Evolutionary conservation across 2,888 invertebrate species (phyloP).

Genomic region (Drosophila recens): DNA sequence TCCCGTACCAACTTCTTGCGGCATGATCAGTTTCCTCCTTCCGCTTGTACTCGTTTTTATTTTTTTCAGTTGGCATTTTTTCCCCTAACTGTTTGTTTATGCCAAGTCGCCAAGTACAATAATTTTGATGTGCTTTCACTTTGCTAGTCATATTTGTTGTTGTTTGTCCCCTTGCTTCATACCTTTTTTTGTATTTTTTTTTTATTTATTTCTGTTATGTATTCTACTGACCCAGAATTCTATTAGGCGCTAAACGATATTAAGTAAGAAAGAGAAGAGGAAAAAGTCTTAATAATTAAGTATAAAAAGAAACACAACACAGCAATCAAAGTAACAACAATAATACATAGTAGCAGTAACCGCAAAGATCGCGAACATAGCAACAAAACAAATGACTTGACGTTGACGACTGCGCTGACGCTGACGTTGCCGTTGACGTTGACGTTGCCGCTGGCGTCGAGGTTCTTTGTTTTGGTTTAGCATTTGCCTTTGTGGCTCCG

Average conservation of each 20-base stretch:
- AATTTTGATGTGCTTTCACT: constrained; percentile 46
- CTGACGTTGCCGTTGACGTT: neutral
- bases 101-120: constrained; percentile 6
- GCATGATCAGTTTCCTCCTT: constrained; percentile 26
- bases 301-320: constrained; percentile 19
- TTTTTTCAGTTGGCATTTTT: neutral
- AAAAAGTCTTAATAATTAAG: constrained; percentile 22
- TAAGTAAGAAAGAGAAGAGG: constrained; percentile 41
- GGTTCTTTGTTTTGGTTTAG: constrained; percentile 10
- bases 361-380: constrained; percentile 25
- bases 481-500: neutral
- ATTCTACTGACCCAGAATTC: constrained; percentile 73
- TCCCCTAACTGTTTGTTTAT: constrained; percentile 8
- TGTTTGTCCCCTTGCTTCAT: constrained; percentile 1
- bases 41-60: constrained; percentile 5
- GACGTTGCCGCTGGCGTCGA: neutral
- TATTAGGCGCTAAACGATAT: constrained; percentile 36
- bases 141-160: constrained; percentile 15
- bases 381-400: constrained; percentile 14
- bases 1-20: constrained; percentile 10
- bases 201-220: constrained; percentile 22
- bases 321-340: constrained; percentile 15
- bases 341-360: neutral
- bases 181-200: neutral
- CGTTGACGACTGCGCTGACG: constrained; percentile 1